Evolutionary conservation across 2,797 vertebrate genomes (phyloP).

Genomic region (Propithecus deckenii): DNA sequence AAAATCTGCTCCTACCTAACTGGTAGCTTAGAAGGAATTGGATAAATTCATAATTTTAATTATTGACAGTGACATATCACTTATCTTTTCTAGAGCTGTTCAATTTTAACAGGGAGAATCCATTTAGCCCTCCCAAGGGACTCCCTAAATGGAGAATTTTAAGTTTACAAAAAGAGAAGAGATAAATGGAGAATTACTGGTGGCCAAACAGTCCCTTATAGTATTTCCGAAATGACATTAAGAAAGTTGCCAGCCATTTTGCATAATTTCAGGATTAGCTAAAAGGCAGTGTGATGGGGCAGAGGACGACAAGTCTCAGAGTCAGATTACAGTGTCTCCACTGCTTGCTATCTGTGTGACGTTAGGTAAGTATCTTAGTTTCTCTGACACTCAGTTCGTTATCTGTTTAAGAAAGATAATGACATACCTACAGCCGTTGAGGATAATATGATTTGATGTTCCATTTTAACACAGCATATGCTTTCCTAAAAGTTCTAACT

Average conservation of each 20-base stretch:
- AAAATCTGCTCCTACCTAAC: neutral
- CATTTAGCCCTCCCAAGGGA: neutral
- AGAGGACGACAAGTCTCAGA: neutral
- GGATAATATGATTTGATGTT: neutral
- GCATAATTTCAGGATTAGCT: conserved; percentile 38
- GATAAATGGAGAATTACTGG: neutral
- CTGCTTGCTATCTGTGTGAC: neutral
- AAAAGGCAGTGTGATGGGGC: neutral
- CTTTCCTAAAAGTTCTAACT: conserved; percentile 3
- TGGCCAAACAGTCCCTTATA: neutral
- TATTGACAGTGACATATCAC: neutral
- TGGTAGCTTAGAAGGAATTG: neutral
- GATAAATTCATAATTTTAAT: neutral
- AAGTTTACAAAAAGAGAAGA: neutral
- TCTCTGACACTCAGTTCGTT: neutral
- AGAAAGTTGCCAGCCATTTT: neutral
- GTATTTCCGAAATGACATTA: neutral
- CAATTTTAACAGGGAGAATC: neutral
- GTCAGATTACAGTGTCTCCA: neutral
- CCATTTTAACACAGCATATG: neutral
- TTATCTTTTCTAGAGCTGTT: neutral
- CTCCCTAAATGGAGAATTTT: neutral
- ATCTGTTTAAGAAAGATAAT: neutral
- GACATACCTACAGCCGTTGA: neutral
- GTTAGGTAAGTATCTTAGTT: neutral